A percentile compares a stretch with the other conserved stretches of the same genome.
These are phyloP conservation scores for Steinernema khuongi DNA, from an alignment of 1,140 invertebrate species.

Conservation along the genomic window DNA sequence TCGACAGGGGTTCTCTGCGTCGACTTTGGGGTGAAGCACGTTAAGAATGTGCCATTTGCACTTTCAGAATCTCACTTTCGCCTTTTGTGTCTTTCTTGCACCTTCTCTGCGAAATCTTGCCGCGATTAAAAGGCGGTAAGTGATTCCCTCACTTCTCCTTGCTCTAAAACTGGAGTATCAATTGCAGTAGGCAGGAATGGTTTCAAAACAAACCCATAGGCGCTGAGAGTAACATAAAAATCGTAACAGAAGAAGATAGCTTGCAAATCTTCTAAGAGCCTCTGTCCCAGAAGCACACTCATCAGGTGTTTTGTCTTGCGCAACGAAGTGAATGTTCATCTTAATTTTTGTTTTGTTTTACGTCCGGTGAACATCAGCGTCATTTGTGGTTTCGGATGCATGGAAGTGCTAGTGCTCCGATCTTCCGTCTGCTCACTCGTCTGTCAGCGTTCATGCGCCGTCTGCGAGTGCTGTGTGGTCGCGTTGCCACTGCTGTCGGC, in stretches of 20 bases:
- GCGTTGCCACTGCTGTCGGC: neutral
- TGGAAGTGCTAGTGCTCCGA: neutral
- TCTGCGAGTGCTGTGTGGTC: neutral
- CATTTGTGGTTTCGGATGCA: neutral
- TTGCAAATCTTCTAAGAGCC: too few relatives aligned
- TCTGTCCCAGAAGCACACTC: neutral
- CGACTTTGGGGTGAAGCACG: too few relatives aligned
- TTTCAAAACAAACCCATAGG: too few relatives aligned
- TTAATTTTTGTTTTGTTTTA: constrained; percentile 2
- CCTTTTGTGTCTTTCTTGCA: neutral
- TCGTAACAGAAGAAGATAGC: too few relatives aligned
- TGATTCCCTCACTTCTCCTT: too few relatives aligned
- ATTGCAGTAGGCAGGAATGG: too few relatives aligned
- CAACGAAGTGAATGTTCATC: neutral
- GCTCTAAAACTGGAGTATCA: too few relatives aligned
- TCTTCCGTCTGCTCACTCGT: neutral
- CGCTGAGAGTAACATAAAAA: too few relatives aligned
- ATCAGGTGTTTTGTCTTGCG: neutral
- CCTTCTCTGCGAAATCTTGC: neutral
- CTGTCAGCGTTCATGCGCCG: neutral
- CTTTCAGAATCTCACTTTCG: neutral
- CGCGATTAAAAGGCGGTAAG: too few relatives aligned
- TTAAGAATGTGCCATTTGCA: neutral
- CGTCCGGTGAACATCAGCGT: neutral
- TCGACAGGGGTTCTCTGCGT: neutral